Base-by-base conservation (phyloP, 2,113 vertebrate species). In the Centropristis striata region DNA sequence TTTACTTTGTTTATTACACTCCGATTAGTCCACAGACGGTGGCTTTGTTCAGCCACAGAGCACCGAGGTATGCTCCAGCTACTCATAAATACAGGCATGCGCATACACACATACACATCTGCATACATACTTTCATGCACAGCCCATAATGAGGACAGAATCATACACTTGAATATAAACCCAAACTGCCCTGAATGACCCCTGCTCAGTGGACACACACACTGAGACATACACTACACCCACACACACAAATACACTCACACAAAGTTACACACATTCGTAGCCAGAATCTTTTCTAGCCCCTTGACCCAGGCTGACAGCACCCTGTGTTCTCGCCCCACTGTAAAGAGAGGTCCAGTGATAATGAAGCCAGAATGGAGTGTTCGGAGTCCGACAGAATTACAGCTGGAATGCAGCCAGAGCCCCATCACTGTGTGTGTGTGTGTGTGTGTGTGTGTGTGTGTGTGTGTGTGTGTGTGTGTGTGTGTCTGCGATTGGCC, bases 1-100 rank as follows among this genome's bases (percentile, higher is more conserved):
- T 84, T 87, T 61, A 61, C 75, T 86, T 73, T 88, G 80, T 73
- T 86, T 91, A 90, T 87, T 91, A 83, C 83, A 86, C 84, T 20
- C 68, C 21, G 42, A 86, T 92, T 89, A 88, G 72, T 67, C 72
- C 78, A 85, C 84, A 87, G 77, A 87, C 57, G 42, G 27, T n/a
- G 64, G 75, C 78, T 86, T 83, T 86, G 83, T 92, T 76, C 58
- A 32, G 39, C 23, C 49, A 54, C 50, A 1, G 13, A 73, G 49
- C 77, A 39, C 66, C 32, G 12, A 28, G 63, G 63, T 73, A 44
- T 44, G 15, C 42, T 44, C 42, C 5, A 61, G 47, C 59, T 51
- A 71, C 55, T 63, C 69, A 70, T 57, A 64, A 41, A 72, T 36
- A 36, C 21, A 46, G 7, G 13, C 53, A 72, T 20, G 25, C 23